Percentiles rank a stretch among this genome's conserved stretches.
phyloP scores from a whole-genome alignment of 2,888 invertebrate species.

The Prosopocoilus inquinatus region DNA sequence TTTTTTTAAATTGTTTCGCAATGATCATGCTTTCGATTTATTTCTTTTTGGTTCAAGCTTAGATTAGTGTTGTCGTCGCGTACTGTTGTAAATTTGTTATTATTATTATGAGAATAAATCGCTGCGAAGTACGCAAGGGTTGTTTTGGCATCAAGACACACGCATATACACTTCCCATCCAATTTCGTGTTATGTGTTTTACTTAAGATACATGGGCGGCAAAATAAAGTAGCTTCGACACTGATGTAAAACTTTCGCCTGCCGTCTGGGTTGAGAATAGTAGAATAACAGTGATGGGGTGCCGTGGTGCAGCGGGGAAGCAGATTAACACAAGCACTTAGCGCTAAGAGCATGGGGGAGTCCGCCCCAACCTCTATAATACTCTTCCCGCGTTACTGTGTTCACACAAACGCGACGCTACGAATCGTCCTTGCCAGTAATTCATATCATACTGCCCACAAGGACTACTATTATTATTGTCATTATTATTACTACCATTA shows the following conservation, averaged over 20 bases:
- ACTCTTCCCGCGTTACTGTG: background rate
- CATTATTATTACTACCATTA: no score
- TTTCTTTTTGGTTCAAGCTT: no score
- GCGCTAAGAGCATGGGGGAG: slow-evolving; percentile 45
- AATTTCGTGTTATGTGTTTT: background rate
- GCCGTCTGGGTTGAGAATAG: slow-evolving; percentile 31
- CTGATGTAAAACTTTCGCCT: slow-evolving; percentile 23
- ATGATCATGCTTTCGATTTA: no score
- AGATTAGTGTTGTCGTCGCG: background rate
- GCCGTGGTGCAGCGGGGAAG: slow-evolving; percentile 38
- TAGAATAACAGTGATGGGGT: slow-evolving; percentile 40
- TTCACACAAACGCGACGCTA: slow-evolving; percentile 1
- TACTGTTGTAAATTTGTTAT: background rate
- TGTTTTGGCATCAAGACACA: background rate
- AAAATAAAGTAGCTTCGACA: slow-evolving; percentile 17
- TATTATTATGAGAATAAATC: background rate
- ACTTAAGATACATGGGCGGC: background rate
- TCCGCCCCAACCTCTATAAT: slow-evolving; percentile 16
- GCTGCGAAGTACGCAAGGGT: background rate
- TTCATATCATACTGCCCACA: no score
- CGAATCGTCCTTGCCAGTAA: background rate
- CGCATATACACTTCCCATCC: background rate
- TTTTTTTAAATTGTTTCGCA: no score
- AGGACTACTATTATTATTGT: no score
- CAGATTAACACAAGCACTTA: slow-evolving; percentile 47